Conservation (phyloP, 2,113 vertebrate species). For the Neodontobutis hainanensis region DNA sequence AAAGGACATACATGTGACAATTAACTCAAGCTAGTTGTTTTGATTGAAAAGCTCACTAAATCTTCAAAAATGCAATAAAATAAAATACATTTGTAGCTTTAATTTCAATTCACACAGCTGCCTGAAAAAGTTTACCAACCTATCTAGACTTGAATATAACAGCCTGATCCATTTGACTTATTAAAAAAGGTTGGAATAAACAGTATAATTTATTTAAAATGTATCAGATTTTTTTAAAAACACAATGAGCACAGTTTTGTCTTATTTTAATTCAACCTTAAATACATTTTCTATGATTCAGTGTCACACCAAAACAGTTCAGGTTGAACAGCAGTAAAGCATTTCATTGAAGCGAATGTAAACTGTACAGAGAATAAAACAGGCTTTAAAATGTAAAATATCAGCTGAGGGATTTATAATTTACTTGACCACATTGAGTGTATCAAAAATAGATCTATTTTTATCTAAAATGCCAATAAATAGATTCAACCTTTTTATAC, state of each 20-base stretch:
- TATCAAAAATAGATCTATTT: constrained; percentile 66
- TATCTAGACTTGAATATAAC: no score
- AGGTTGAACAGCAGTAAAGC: constrained; percentile 15
- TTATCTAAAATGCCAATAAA: constrained; percentile 48
- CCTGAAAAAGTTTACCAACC: no score
- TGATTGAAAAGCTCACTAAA: no score
- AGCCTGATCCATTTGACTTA: no score
- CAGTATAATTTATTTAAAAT: background rate
- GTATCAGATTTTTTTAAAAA: constrained; percentile 2
- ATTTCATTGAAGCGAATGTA: constrained; percentile 16
- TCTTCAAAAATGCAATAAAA: no score
- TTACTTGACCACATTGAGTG: constrained; percentile 28
- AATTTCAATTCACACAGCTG: no score
- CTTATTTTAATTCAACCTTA: constrained; percentile 44
- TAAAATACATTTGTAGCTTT: no score
- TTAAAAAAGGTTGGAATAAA: no score
- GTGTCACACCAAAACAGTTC: constrained; percentile 29
- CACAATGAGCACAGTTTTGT: constrained; percentile 1
- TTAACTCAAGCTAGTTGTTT: no score
- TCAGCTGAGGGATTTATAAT: constrained; percentile 16
- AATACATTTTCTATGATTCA: constrained; percentile 19
- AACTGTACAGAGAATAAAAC: constrained; percentile 30
- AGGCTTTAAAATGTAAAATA: constrained; percentile 30
- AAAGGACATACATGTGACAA: no score
- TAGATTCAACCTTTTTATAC: constrained; percentile 16